Evolutionary conservation across 2,113 vertebrate genomes (phyloP), one percentile per base, ranked within the genome.

Genomic region (Bucco capensis): DNA sequence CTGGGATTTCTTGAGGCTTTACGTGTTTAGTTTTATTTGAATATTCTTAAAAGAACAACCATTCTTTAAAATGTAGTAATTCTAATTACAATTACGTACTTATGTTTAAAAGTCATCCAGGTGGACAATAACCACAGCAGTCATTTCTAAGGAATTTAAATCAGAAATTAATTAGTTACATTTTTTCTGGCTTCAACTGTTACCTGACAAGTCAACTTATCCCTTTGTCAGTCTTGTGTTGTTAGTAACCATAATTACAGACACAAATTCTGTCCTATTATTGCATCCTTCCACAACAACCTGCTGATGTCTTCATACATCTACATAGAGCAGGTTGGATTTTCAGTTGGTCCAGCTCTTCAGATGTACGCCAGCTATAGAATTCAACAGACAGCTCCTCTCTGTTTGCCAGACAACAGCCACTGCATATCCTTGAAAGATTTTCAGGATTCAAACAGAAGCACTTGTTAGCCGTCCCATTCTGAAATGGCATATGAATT

Each of bases 401-500:
- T 76, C 71, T 76, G n/a, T 60, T 42, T 82, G 86, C 69, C 93
- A 84, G 56, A 35, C 15, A 21, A 44, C 75, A 23, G 0, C 8
- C 61, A 27, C 53, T 72, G 71, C 16, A 14, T 44, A 66, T 66
- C 71, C 67, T 51, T 44, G 57, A 93, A 85, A 90, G 54, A 57
- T 83, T 60, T 65, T 87, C 75, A 86, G 89, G 53, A 64, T 80
- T 83, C 77, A 66, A 71, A 72, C 65, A 89, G 78, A 76, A 81
- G 51, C 30, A 7, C 66, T 92, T 57, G 64, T 54, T 90, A 86
- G 89, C 67, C 84, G 88, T 73, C 77, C 91, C 46, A 70, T 74
- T 79, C 70, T 86, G 66, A 77, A 88, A 82, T 4, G 18, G 84
- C 80, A 82, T 54, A 86, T 70, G 91, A 95, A 89, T 44, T 65